Base-by-base conservation (phyloP, 2,797 vertebrate genomes). In the Clamator glandarius region DNA sequence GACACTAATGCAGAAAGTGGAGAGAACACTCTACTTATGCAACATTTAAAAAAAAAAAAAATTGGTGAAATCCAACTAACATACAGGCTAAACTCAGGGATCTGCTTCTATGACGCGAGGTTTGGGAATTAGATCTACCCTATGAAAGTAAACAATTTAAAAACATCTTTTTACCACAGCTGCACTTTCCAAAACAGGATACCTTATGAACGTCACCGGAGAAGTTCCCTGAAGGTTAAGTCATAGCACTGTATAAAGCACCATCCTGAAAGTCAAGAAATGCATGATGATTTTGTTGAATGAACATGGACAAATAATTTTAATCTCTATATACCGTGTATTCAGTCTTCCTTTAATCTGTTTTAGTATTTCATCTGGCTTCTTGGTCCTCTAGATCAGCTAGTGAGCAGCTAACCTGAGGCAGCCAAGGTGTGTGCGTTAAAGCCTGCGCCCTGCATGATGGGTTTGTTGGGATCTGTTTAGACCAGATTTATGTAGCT, bases 1-100 rank as follows among this genome's bases (percentile, higher is more conserved):
- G 97, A 39, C 80, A 98, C 61, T 95, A 96, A 33, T 95, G 96
- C 93, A 93, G 96, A 33, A 97, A 97, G 79, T 97, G 73, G 97
- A 98, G 84, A 97, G 83, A 51, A 95, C 93, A 44, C 77, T 97
- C 48, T 86, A 95, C 67, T 42, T 96, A 41, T 96, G 92, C 72
- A 97, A 97, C 67, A 64, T 91, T 36, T 8, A 6, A 28, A 93
- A 88, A 87, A 97, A 75, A 39, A 90, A 97, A 97, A 97, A n/a
- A n/a, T n/a, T n/a, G n/a, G 97, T 97, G 86, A 78, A 68, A 31
- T 62, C 42, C 16, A 58, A 29, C 12, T 13, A 69, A 29, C 25
- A 75, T 58, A 18, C 35, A 50, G 29, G 11, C 31, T 70, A 4
- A 29, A 39, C 20, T 79, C 31, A 8, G 8, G n/a, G 14, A 18